Evolutionary conservation across 2,113 vertebrate genomes (phyloP), one percentile per base, ranked within the genome.

Genomic region (Pimephales promelas): DNA sequence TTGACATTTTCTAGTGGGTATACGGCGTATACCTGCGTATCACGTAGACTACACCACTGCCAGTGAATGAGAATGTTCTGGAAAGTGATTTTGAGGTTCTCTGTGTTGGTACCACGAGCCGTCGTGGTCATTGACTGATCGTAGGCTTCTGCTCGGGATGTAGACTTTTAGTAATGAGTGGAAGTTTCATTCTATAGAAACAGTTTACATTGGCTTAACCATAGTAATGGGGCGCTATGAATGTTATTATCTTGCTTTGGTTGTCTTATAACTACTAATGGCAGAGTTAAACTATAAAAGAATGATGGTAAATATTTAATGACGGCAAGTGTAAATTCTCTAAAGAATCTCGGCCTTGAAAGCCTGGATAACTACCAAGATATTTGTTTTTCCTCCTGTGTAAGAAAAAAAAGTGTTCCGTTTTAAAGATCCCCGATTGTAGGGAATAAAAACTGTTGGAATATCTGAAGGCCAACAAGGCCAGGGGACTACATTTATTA

Each of bases 361-460:
- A 40, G 18, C 34, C 10, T 45, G 68, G 40, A 71, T 71, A 11
- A 24, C 11, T n/a, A 45, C 40, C 68, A 71, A 71, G 68, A 71
- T 71, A 11, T 71, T 71, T 71, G 22, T 71, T 71, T n/a, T 71
- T 45, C 10, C 36, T 43, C 66, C 20, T 43, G 66, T 71, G 36
- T 70, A n/a, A 52, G 6, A 49, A 52, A 52, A 70, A 43, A n/a
- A 68, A 36, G 9, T 20, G 34, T 6, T 45, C 10, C 6, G 2
- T 43, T 71, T 11, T 71, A 45, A 71, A 43, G 10, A 28, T 34
- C 68, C 7, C 10, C 14, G 68, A 45, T 24, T 40, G 34, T 40
- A 45, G 40, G 40, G 40, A 71, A 71, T 71, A 71, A 71, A 68
- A 1, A 71, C 40, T 71, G 36, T 40, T 10, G 40, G 40, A 40